Evolutionary conservation across 2,797 vertebrate genomes (phyloP).

Genomic region (Muscicapa comitata): DNA sequence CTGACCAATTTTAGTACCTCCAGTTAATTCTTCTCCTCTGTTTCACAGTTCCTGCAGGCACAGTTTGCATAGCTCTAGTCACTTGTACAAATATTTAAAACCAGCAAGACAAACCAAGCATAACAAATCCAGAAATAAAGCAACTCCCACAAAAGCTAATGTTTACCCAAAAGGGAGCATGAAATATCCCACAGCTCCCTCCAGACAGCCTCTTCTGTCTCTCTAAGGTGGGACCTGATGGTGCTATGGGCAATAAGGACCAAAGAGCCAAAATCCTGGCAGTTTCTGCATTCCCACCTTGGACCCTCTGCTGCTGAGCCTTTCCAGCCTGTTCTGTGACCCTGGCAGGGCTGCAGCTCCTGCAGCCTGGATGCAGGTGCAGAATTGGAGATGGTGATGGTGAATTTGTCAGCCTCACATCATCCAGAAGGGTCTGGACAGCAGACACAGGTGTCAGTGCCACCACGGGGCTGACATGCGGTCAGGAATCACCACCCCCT

Average conservation of each 20-base stretch:
- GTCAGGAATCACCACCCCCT: not conserved
- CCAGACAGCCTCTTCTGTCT: not conserved
- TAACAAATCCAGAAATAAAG: constrained; percentile 60
- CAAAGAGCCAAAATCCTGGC: not conserved
- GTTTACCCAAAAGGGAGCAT: not conserved
- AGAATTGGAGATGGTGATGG: not conserved
- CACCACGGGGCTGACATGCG: not conserved
- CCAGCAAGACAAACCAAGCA: constrained; percentile 50
- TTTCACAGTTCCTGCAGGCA: not conserved
- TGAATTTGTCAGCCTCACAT: fast-evolving
- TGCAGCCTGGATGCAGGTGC: not conserved
- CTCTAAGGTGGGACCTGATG: not conserved
- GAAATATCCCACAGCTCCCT: not conserved
- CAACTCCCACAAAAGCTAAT: constrained; percentile 38
- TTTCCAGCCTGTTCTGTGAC: not conserved
- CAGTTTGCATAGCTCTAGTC: constrained; percentile 42
- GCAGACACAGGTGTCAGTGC: fast-evolving
- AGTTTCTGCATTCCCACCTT: not conserved
- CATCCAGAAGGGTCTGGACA: not conserved
- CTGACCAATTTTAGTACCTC: not conserved
- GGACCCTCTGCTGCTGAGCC: not conserved
- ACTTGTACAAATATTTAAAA: constrained; percentile 62
- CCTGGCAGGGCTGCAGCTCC: not conserved
- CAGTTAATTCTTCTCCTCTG: not conserved
- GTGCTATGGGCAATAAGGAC: not conserved